These are phyloP conservation scores for Xestia sexstrigata DNA, from an alignment of 2,888 invertebrate genomes.

Conservation along the genomic window DNA sequence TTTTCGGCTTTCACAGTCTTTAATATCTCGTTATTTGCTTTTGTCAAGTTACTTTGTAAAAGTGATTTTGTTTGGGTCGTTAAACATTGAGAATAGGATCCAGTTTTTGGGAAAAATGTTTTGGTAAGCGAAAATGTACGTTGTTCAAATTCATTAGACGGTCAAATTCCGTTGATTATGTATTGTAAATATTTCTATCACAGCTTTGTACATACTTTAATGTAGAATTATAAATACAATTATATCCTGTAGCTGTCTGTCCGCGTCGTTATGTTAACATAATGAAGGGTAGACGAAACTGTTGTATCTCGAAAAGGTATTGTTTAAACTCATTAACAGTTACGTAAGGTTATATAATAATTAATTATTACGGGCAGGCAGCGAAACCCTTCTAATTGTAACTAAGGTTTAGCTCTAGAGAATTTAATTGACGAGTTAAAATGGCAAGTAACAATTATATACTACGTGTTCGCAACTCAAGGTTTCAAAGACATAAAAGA, in stretches of 20 bases:
- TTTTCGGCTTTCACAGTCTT: slow-evolving; percentile 54
- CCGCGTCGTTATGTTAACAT: slow-evolving; percentile 28
- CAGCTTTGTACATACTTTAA: slow-evolving; percentile 57
- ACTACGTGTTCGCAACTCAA: slow-evolving; percentile 24
- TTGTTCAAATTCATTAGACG: slow-evolving; percentile 29
- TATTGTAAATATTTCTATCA: slow-evolving; percentile 59
- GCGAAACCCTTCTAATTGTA: slow-evolving; percentile 63
- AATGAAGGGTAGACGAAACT: slow-evolving; percentile 40
- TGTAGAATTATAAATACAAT: slow-evolving; percentile 43
- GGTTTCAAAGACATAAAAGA: slow-evolving; percentile 20
- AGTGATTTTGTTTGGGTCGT: slow-evolving; percentile 61
- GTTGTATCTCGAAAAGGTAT: slow-evolving; percentile 55
- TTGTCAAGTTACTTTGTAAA: slow-evolving; percentile 55
- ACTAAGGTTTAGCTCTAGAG: slow-evolving; percentile 57
- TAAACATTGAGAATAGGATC: slow-evolving; percentile 49
- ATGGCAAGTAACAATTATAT: slow-evolving; percentile 39
- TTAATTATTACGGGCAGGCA: slow-evolving; percentile 49
- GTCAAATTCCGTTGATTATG: slow-evolving; percentile 11
- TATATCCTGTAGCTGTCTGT: slow-evolving; percentile 40
- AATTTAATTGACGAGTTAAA: slow-evolving; percentile 54
- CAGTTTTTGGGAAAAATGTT: slow-evolving; percentile 30
- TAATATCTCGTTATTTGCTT: slow-evolving; percentile 61
- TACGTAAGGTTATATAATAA: slow-evolving; percentile 50
- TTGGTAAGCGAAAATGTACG: slow-evolving; percentile 7
- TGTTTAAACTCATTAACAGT: slow-evolving; percentile 59